Evolutionary conservation across 2,797 vertebrate genomes (phyloP).

Genomic region (Poeciliopsis turneri): DNA sequence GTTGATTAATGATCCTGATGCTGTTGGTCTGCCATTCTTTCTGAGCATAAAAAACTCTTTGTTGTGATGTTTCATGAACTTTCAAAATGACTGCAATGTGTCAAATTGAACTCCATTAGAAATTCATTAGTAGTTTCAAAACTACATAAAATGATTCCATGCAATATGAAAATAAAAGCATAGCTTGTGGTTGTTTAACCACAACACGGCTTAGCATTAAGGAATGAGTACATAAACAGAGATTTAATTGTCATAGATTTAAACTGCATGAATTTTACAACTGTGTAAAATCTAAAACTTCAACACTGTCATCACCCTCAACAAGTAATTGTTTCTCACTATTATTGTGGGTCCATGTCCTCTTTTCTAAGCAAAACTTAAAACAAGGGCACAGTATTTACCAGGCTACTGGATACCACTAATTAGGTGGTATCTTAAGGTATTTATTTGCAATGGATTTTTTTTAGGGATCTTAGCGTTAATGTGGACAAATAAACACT

Average conservation of each 20-base stretch:
- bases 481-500: background rate
- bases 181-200: background rate
- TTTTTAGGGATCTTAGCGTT: background rate
- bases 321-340: too few relatives aligned
- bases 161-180: background rate
- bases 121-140: background rate
- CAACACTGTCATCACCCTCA: too few relatives aligned
- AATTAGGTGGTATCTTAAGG: background rate
- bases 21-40: slow-evolving; percentile 36
- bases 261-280: background rate
- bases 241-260: slow-evolving; percentile 12
- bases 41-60: slow-evolving; percentile 15
- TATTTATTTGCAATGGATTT: background rate
- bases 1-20: slow-evolving; percentile 53
- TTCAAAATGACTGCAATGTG: slow-evolving; percentile 23
- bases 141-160: background rate
- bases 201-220: background rate
- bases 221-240: background rate
- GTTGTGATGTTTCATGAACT: slow-evolving; percentile 24
- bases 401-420: background rate
- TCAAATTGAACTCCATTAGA: background rate
- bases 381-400: too few relatives aligned
- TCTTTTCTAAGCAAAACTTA: too few relatives aligned
- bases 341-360: too few relatives aligned
- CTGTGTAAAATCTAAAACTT: too few relatives aligned